phyloP scores from a whole-genome alignment of 2,797 vertebrate species.

The Scarus forsteni region DNA sequence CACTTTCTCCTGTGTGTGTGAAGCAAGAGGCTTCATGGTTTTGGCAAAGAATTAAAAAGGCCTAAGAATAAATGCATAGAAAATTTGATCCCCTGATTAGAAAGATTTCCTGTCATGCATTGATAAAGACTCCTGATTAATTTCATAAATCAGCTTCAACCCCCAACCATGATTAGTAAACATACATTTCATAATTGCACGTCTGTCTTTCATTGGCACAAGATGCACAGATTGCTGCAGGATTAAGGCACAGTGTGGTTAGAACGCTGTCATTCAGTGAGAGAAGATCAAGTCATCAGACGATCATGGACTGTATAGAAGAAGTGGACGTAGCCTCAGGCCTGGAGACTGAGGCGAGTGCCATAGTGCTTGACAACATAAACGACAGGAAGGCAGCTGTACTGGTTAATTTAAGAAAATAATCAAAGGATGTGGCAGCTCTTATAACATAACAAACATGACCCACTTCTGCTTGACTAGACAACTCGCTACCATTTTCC shows the following conservation, averaged over 20 bases:
- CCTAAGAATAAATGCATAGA: conserved; percentile 64
- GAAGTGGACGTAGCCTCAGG: conserved; percentile 1
- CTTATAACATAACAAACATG: too few species aligned
- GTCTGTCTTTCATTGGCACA: conserved; percentile 64
- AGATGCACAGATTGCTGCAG: conserved; percentile 73
- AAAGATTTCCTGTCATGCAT: conserved; percentile 66
- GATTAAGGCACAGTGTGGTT: conserved; percentile 74
- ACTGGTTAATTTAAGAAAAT: too few species aligned
- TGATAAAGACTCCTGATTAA: conserved; percentile 36
- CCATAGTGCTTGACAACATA: not conserved
- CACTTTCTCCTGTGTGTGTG: conserved; percentile 2
- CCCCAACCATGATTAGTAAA: conserved; percentile 72
- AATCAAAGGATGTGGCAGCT: too few species aligned
- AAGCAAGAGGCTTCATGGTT: not conserved
- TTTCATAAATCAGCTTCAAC: conserved; percentile 32
- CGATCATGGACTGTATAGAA: not conserved
- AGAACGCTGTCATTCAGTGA: conserved; percentile 81
- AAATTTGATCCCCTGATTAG: conserved; percentile 56
- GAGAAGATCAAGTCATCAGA: conserved; percentile 72
- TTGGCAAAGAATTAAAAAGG: conserved; percentile 10
- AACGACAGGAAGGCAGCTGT: too few species aligned
- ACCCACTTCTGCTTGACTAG: too few species aligned
- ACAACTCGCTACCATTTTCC: too few species aligned
- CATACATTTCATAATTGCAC: conserved; percentile 37
- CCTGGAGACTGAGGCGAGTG: not conserved